Percentiles rank a stretch among this genome's conserved stretches.
Conservation (phyloP, 2,888 invertebrate genomes). For the Meiosimyza decipiens region DNA sequence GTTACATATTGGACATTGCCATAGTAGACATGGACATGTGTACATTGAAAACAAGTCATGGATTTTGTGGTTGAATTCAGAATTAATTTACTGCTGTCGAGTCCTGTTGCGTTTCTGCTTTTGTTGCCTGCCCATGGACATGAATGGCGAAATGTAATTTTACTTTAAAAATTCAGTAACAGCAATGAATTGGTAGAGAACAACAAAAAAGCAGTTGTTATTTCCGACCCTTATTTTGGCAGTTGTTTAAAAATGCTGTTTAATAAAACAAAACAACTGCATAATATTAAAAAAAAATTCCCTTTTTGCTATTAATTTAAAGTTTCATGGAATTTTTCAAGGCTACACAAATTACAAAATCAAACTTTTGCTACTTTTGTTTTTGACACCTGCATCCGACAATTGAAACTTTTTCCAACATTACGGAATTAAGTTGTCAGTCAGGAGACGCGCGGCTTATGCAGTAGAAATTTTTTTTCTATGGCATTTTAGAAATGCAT, state of each 20-base stretch:
- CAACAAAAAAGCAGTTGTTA: background rate
- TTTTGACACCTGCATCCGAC: constrained; percentile 22
- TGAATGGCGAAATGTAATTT: background rate
- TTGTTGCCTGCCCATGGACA: background rate
- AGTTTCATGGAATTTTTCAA: background rate
- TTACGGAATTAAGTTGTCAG: constrained; percentile 25
- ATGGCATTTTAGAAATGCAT: no score
- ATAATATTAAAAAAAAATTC: background rate
- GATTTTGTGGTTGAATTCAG: constrained; percentile 23
- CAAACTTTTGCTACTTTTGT: constrained; percentile 20
- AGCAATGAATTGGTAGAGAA: background rate
- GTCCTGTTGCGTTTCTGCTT: constrained; percentile 7
- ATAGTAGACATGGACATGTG: constrained; percentile 7
- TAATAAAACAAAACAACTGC: background rate
- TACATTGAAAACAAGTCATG: constrained; percentile 27
- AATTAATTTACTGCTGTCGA: constrained; percentile 24
- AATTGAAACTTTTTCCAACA: constrained; percentile 7
- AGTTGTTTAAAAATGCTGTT: no score
- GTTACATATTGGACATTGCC: background rate
- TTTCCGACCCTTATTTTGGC: background rate
- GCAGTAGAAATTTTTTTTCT: no score
- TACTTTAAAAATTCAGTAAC: constrained; percentile 3
- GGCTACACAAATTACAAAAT: background rate
- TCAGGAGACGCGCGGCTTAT: background rate
- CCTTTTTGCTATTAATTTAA: background rate